These are phyloP conservation scores for Drosophila helvetica DNA, from an alignment of 2,888 invertebrate genomes.

Conservation along the genomic window DNA sequence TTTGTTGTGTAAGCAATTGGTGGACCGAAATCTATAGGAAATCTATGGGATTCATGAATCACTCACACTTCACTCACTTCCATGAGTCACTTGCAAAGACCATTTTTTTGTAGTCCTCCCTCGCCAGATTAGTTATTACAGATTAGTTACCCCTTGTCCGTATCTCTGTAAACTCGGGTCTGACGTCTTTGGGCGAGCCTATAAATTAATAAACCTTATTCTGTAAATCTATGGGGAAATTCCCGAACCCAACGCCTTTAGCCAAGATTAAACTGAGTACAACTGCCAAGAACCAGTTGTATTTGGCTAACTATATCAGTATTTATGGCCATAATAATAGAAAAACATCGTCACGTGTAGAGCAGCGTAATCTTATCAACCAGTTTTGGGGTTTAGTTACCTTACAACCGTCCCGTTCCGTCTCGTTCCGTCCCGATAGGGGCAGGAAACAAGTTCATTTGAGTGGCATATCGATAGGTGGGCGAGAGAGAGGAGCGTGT, in stretches of 20 bases:
- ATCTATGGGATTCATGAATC: background rate
- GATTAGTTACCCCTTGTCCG: background rate
- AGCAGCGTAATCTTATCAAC: constrained; percentile 40
- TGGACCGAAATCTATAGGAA: background rate
- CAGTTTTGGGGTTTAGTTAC: constrained; percentile 27
- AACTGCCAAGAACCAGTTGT: constrained; percentile 35
- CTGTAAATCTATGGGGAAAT: constrained; percentile 6
- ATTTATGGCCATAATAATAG: constrained; percentile 26
- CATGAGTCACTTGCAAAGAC: no score
- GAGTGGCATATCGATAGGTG: constrained; percentile 50
- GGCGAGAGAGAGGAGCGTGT: constrained; percentile 22
- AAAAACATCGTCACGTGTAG: constrained; percentile 57
- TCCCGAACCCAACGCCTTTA: constrained; percentile 5
- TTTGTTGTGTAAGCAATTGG: background rate
- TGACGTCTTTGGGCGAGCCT: constrained; percentile 1
- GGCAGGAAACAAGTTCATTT: constrained; percentile 51
- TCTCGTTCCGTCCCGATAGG: constrained; percentile 15
- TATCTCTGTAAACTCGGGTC: background rate
- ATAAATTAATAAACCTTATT: background rate
- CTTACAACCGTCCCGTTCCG: background rate
- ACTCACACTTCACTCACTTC: background rate
- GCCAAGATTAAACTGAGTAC: constrained; percentile 14
- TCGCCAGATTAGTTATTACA: background rate
- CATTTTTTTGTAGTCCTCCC: no score
- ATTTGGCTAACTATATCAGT: constrained; percentile 21